Percentiles rank a stretch among this genome's conserved stretches.
These are phyloP conservation scores for Crypturellus undulatus DNA, from an alignment of 2,113 vertebrate species.

Conservation along the genomic window DNA sequence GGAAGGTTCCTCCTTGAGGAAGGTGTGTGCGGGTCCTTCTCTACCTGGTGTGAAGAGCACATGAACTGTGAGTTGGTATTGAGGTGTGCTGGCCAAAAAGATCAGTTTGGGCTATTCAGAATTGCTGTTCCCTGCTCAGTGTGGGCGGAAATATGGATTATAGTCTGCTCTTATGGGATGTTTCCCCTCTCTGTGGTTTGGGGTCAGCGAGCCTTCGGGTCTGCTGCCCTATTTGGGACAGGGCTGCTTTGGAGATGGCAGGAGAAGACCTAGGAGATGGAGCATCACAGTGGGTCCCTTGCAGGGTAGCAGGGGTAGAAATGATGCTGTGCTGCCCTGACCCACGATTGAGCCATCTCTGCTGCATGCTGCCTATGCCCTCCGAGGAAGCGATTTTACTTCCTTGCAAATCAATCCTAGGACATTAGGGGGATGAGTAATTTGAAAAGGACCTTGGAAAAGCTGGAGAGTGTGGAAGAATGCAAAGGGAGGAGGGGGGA, in stretches of 20 bases:
- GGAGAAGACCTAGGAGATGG: neutral
- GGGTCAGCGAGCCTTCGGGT: neutral
- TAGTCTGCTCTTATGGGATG: neutral
- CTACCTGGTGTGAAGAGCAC: neutral
- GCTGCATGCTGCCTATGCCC: neutral
- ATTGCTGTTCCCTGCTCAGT: too few species aligned
- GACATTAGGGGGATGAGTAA: neutral
- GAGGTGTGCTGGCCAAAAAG: neutral
- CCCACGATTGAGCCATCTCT: neutral
- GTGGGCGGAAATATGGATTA: neutral
- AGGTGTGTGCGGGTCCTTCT: neutral
- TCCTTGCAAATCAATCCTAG: neutral
- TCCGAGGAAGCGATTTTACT: neutral
- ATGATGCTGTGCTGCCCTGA: neutral
- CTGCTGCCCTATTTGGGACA: neutral
- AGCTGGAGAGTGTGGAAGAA: neutral
- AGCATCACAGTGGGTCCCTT: neutral
- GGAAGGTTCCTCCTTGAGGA: neutral
- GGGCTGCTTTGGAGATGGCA: neutral
- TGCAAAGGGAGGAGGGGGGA: neutral
- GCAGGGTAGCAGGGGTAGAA: neutral
- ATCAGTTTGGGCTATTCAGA: neutral
- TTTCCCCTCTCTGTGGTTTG: neutral
- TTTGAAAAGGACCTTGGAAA: conserved; percentile 24
- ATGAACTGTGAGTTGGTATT: neutral